Base-by-base conservation (phyloP, 2,888 invertebrate species). In the Netelia inedita region DNA sequence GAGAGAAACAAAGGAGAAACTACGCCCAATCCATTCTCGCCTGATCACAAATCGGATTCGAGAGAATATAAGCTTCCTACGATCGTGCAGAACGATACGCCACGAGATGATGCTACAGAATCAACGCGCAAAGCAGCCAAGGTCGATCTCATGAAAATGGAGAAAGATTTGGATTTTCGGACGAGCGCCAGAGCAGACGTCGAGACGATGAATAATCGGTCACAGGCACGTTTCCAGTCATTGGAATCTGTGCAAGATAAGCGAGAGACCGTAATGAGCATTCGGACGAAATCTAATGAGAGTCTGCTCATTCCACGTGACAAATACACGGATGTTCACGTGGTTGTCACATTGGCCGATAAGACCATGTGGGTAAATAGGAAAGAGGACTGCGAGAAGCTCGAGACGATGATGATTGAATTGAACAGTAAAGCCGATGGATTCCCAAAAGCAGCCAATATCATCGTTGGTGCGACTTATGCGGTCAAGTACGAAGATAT, bases 291-390 rank as follows among this genome's bases (percentile, higher is more conserved):
- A 43, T 5, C 1, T 8, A 10, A 11, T 3, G 1, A 41, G 55
- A 16, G 2, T 3, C 1, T 53, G 14, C 5, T 90, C 53, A 69
- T 92, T 0, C 85, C 91, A 0, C 79, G 79, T 28, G 66, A 86
- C 2, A 76, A 81, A 23, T 92, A 90, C 11, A 86, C 74, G 1
- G 46, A 87, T 0, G 89, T 93, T 0, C 81, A 91, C 55, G 78
- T 87, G 1, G 46, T 83, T 5, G 3, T 59, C 0, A 5, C 74
- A 0, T 8, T 66, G 35, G n/a, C 46, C 0, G 83, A 87, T 19
- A 61, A 65, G 2, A 87, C 88, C 19, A 91, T 85, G 65, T 92
- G 89, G 88, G 82, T 92, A 5, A 90, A 89, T 14, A 91, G 83
- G 59, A 2, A 72, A 0, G 82, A 85, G 0, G 89, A 91, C 28